Conservation (phyloP, 2,113 vertebrate genomes). For the Charina bottae region DNA sequence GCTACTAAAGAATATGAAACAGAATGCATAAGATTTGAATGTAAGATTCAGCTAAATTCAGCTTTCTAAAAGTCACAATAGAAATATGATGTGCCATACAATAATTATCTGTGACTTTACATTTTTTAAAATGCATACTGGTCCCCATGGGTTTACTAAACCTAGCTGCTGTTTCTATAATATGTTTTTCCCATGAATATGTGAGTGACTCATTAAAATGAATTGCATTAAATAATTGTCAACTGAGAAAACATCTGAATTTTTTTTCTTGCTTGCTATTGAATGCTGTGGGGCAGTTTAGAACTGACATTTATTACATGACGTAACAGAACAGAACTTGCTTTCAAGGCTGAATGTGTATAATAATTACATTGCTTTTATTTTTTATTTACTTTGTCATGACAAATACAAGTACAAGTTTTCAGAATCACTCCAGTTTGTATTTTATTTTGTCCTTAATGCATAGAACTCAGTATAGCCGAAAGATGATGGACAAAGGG, state of each 20-base stretch:
- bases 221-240: neutral
- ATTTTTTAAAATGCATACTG: constrained; percentile 30
- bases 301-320: neutral
- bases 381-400: neutral
- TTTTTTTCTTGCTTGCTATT: neutral
- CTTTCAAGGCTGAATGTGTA: neutral
- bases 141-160: constrained; percentile 18
- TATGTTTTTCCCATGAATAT: constrained; percentile 12
- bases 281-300: neutral
- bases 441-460: constrained; percentile 26
- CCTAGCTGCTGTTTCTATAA: constrained; percentile 20
- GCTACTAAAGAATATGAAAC: neutral
- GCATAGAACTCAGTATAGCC: constrained; percentile 17
- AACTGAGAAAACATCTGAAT: neutral
- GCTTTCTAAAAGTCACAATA: neutral
- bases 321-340: neutral
- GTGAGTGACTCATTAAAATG: constrained; percentile 24
- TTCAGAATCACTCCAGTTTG: neutral
- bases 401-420: neutral
- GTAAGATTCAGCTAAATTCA: neutral
- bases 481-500: neutral
- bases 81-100: neutral
- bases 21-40: neutral
- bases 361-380: neutral
- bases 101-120: constrained; percentile 9